phyloP scores from a whole-genome alignment of 1,140 invertebrate genomes.

The Euglossa dilemma region DNA sequence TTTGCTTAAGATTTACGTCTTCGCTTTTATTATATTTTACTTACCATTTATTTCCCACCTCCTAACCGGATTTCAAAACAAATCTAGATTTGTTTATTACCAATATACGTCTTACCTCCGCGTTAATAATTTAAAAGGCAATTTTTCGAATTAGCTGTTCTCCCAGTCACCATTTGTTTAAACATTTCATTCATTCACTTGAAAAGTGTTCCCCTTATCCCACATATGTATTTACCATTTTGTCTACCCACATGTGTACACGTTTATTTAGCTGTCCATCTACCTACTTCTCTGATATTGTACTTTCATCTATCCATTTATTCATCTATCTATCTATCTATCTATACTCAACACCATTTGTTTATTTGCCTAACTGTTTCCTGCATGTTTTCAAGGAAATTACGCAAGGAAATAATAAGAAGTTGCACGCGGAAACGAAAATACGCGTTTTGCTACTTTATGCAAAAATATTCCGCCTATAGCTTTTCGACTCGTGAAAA shows the following conservation, averaged over 20 bases:
- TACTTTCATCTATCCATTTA: neutral
- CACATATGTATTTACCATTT: neutral
- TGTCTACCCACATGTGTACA: neutral
- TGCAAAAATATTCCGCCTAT: neutral
- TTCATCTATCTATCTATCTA: neutral
- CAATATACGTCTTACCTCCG: neutral
- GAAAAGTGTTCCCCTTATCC: neutral
- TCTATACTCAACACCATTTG: neutral
- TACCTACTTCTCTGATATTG: slow-evolving; percentile 2
- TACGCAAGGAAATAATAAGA: neutral
- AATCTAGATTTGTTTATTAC: too few species aligned
- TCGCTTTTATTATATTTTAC: too few species aligned
- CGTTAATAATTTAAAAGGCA: too few species aligned
- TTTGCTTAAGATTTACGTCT: too few species aligned
- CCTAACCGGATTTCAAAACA: too few species aligned
- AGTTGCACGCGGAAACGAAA: neutral
- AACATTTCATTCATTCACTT: neutral
- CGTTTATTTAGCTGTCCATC: slow-evolving; percentile 7
- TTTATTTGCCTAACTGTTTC: neutral
- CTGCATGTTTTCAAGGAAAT: neutral
- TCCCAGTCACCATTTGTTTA: neutral
- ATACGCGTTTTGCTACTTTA: neutral
- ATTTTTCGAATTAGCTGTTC: neutral
- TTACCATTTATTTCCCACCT: too few species aligned
- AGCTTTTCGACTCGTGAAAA: neutral